Evolutionary conservation across 2,113 vertebrate genomes (phyloP).

Genomic region (Enhydra lutris): DNA sequence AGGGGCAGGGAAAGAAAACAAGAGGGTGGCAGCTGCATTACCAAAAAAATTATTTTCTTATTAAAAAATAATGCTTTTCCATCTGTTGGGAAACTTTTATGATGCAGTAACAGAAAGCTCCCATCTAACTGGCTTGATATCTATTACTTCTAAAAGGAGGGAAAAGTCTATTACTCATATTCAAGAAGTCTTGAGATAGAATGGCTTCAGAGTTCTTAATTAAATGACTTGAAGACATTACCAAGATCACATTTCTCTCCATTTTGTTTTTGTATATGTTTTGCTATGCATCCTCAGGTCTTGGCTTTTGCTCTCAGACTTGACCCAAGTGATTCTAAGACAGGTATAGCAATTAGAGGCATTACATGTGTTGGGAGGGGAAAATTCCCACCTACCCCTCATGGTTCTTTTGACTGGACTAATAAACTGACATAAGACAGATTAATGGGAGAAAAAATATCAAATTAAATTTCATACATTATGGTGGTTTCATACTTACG

Average conservation of each 20-base stretch:
- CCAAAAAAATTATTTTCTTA: neutral
- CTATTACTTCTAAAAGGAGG: neutral
- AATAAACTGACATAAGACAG: neutral
- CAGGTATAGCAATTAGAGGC: neutral
- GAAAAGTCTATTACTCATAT: neutral
- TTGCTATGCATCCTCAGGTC: neutral
- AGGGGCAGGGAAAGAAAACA: neutral
- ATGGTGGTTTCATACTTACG: neutral
- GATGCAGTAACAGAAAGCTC: neutral
- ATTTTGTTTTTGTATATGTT: neutral
- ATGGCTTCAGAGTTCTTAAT: neutral
- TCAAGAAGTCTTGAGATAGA: neutral
- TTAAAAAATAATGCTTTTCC: neutral
- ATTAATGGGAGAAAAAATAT: neutral
- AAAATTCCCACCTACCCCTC: neutral
- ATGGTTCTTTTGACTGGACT: neutral
- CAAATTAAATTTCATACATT: neutral
- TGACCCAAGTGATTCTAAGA: neutral
- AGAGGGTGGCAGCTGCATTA: neutral
- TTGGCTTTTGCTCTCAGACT: neutral
- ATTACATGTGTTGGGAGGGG: neutral
- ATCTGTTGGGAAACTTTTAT: neutral
- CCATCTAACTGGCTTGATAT: neutral
- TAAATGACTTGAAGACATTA: neutral
- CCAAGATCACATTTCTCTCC: neutral